Evolutionary conservation across 2,888 invertebrate species (phyloP), one percentile per base, ranked within the genome.

Genomic region (Epinotia nisella): DNA sequence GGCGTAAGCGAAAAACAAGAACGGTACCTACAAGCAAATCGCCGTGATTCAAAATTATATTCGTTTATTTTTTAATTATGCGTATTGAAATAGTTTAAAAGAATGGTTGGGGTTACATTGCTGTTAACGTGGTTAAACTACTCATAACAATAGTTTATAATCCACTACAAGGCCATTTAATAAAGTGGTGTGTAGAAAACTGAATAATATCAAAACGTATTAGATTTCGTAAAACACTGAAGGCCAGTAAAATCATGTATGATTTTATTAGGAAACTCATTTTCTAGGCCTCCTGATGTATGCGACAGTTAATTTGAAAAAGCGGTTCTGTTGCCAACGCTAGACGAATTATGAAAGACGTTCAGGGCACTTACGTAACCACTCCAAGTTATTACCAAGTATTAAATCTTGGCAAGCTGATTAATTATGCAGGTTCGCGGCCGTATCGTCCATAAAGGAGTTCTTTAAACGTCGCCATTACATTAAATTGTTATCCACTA

Each of bases 401-500:
- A 69, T 69, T 73, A 73, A 75, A 75, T 59, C 60, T 64, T 66
- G 71, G 75, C 66, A 45, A 67, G 62, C 75, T 85, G 83, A 86
- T 89, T 88, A 82, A 88, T 89, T 90, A 87, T 88, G 86, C 86
- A 89, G 85, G 85, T 83, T 85, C 80, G 81, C 77, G 80, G 85
- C 78, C 82, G 83, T 86, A 87, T 85, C 79, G 83, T 84, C 85
- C 85, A 85, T 90, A 87, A 89, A 88, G 82, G 87, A 86, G 85
- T 89, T 86, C 85, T 87, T 87, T 85, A 85, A 86, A 86, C 87
- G 87, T 89, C 83, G 86, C 84, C 88, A 85, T 90, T 88, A 88
- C 87, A 86, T 87, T 89, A 89, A 90, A 90, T 88, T 90, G 87
- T 88, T 89, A 90, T 90, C 89, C 87, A 82, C 85, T 84, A 84